Percentiles rank a stretch among this genome's conserved stretches.
Conservation (phyloP, 1,140 invertebrate species). For the Aphaenogaster rudis region DNA sequence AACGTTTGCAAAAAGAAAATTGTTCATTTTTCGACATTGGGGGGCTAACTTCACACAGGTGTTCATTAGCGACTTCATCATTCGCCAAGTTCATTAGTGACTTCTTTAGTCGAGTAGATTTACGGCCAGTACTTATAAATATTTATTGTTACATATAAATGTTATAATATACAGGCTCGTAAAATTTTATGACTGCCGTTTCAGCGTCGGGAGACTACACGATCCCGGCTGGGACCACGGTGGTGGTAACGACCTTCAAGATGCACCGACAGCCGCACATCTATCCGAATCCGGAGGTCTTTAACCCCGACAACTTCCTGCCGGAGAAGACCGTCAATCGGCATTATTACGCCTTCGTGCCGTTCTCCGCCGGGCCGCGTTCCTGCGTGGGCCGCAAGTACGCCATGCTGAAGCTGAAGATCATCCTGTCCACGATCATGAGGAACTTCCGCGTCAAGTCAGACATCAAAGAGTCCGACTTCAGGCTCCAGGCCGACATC, state of each 20-base stretch:
- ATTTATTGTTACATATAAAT: no score
- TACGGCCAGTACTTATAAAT: no score
- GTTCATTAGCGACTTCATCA: no score
- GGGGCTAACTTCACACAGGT: no score
- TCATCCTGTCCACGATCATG: constrained; percentile 94
- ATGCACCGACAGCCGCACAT: constrained; percentile 91
- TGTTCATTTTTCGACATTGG: no score
- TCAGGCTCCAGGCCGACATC: constrained; percentile 93
- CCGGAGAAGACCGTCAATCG: constrained; percentile 91
- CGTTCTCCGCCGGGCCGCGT: constrained; percentile 94
- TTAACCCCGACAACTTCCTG: constrained; percentile 94
- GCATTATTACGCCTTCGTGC: constrained; percentile 95
- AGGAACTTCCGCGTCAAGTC: constrained; percentile 92
- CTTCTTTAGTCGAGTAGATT: neutral
- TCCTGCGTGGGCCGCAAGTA: constrained; percentile 96
- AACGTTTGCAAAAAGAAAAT: no score
- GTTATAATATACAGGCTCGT: no score
- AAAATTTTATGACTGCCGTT: constrained; percentile 3
- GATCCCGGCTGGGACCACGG: constrained; percentile 90
- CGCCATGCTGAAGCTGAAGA: constrained; percentile 95
- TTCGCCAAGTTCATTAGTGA: neutral
- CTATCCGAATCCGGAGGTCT: constrained; percentile 93
- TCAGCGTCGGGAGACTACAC: constrained; percentile 87
- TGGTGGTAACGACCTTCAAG: constrained; percentile 89
- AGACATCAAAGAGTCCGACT: constrained; percentile 90